Percentiles rank a stretch among this genome's conserved stretches.
These are phyloP conservation scores for Chloromyia formosa DNA, from an alignment of 2,888 invertebrate genomes.

Conservation along the genomic window DNA sequence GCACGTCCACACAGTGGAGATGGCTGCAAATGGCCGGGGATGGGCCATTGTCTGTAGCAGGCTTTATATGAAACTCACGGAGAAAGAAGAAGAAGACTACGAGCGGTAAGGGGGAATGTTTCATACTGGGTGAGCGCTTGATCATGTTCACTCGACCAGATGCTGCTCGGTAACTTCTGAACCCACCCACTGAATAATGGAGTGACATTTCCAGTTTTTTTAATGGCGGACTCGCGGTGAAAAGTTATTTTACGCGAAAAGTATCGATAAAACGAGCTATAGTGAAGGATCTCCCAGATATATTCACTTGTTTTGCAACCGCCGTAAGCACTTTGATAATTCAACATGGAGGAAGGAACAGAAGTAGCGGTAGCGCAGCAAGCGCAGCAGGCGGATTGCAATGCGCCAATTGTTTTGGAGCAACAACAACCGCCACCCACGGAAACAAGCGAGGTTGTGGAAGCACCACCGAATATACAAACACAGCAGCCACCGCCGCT, in stretches of 20 bases:
- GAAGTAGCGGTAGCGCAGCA: not conserved
- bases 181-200: no score
- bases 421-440: conserved; percentile 9
- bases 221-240: conserved; percentile 19
- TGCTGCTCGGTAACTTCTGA: no score
- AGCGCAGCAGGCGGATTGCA: not conserved
- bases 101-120: no score
- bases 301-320: not conserved
- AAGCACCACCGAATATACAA: not conserved
- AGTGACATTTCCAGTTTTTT: not conserved
- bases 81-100: no score
- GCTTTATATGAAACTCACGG: no score
- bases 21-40: no score
- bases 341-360: conserved; percentile 7
- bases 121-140: no score
- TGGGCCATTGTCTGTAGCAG: no score
- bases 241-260: conserved; percentile 10
- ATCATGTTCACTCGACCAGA: no score
- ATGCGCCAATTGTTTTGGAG: not conserved
- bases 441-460: not conserved
- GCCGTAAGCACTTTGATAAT: not conserved
- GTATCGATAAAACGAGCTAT: not conserved
- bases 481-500: not conserved
- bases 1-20: no score
- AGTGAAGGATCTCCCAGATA: no score